These are phyloP conservation scores for Acanthosepion pharaonis DNA, from an alignment of 2,888 invertebrate genomes.

Conservation along the genomic window DNA sequence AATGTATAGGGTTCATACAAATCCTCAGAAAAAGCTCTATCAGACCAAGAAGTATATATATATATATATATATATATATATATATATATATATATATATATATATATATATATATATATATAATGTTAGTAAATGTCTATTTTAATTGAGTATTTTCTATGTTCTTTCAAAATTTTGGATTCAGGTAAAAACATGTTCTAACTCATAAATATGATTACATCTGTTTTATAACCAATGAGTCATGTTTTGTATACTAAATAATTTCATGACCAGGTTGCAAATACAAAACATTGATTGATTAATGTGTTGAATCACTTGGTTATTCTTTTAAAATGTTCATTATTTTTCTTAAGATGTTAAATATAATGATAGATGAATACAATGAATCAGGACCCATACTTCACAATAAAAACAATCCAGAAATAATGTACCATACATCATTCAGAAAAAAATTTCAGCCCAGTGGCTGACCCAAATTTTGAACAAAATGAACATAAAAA, in stretches of 20 bases:
- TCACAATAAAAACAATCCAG: background rate
- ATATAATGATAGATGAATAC: slow-evolving; percentile 2
- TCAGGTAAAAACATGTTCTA: background rate
- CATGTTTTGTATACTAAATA: background rate
- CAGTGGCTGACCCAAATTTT: background rate
- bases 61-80: background rate
- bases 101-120: background rate
- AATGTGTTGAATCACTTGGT: background rate
- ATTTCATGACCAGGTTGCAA: background rate
- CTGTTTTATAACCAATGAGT: background rate
- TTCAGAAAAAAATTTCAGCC: slow-evolving; percentile 35
- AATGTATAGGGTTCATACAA: background rate
- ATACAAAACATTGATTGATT: slow-evolving; percentile 22
- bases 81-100: background rate
- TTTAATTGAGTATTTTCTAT: background rate
- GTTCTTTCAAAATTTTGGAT: background rate
- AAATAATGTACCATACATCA: background rate
- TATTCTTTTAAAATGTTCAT: background rate
- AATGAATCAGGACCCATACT: slow-evolving; percentile 21
- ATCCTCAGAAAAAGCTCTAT: background rate
- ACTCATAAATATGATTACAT: background rate
- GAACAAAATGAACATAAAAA: background rate
- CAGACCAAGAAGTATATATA: background rate
- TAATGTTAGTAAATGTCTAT: background rate
- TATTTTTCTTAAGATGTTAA: background rate